Base-by-base conservation (phyloP, 2,888 invertebrate species). In the Nomada goodeniana region DNA sequence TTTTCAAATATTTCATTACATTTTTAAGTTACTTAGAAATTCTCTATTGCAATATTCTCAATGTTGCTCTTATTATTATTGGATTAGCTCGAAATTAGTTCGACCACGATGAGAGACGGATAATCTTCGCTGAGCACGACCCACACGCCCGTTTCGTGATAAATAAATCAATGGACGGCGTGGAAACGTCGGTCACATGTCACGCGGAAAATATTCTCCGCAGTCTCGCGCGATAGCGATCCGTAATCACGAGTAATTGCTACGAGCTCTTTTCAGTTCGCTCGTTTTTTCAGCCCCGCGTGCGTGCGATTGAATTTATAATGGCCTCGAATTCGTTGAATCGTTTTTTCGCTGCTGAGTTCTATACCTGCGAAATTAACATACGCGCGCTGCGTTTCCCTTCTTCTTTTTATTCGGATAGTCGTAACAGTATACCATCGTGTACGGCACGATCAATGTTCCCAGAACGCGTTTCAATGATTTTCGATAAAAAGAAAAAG, bases 111-210 rank as follows among this genome's bases (percentile, higher is more conserved):
- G 63, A 53, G 36, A 65, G 57, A 72, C 36, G 52, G 72, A 86
- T 84, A 84, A 84, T 82, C 82, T 75, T 36, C 60, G 76, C 81
- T 81, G 75, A 83, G 81, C 63, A 63, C 67, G 72, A 64, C 75
- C 53, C 79, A 72, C 55, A 74, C 29, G 59, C 72, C 23, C 65
- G 53, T 81, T 74, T 68, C 73, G 82, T 69, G 71, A 79, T 57
- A 67, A 77, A 87, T 82, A 82, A 86, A 87, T 88, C 88, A 83
- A 84, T 75, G 76, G 65, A 7, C 52, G 73, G 72, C 76, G 76
- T 63, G 68, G 74, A 69, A 70, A 64, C 55, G 42, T 57, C 63
- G 60, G 64, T 82, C 76, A 60, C 74, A 18, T 44, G 61, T 55
- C 64, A 61, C 71, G 26, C 68, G 61, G 68, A 50, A 42, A 68